Conservation (phyloP, 1,140 invertebrate genomes). For the Venustaconcha ellipsiformis region DNA sequence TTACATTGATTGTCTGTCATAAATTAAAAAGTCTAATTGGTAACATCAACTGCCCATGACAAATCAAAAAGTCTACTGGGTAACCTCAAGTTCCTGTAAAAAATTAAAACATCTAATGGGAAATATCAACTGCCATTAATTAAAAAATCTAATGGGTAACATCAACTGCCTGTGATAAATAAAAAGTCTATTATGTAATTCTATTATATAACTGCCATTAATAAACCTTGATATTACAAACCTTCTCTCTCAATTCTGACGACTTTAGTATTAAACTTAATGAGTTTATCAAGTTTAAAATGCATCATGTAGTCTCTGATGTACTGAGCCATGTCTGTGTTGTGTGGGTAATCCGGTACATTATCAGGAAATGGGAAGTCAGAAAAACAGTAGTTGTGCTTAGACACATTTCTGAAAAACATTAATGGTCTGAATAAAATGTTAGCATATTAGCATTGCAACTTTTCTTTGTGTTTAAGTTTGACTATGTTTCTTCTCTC, state of each 20-base stretch:
- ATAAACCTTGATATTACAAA: slow-evolving; percentile 16
- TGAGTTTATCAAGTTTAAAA: slow-evolving; percentile 50
- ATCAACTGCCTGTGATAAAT: too few species aligned
- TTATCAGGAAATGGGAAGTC: slow-evolving; percentile 64
- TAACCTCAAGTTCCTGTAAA: too few species aligned
- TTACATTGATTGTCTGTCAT: too few species aligned
- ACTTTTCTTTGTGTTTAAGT: background rate
- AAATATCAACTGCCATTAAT: too few species aligned
- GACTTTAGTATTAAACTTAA: slow-evolving; percentile 53
- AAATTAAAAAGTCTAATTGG: too few species aligned
- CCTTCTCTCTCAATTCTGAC: slow-evolving; percentile 47
- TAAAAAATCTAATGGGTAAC: too few species aligned
- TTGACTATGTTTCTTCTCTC: background rate
- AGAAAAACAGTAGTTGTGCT: slow-evolving; percentile 67
- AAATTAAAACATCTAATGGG: too few species aligned
- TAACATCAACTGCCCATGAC: too few species aligned
- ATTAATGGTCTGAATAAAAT: background rate
- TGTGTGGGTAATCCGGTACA: slow-evolving; percentile 60
- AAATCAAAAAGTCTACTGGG: too few species aligned
- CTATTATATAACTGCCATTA: too few species aligned
- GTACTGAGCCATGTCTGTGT: slow-evolving; percentile 63
- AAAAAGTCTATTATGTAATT: too few species aligned
- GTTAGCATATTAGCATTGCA: background rate
- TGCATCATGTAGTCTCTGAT: slow-evolving; percentile 56
- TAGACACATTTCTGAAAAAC: slow-evolving; percentile 64